Conservation (phyloP, 2,797 vertebrate genomes). For the Xiphorhynchus erythropygius region DNA sequence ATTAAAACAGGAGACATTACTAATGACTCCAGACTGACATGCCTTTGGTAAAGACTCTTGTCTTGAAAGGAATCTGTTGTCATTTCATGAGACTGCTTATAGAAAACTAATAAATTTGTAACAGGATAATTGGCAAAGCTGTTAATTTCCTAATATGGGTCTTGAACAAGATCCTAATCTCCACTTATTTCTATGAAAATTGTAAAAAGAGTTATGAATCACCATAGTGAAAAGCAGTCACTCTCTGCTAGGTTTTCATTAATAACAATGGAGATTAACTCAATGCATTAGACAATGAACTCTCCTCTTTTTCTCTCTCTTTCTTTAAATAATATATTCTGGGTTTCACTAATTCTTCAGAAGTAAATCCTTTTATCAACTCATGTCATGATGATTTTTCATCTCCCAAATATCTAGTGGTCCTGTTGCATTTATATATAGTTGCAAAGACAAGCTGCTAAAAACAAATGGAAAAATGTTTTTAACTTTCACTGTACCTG, state of each 20-base stretch:
- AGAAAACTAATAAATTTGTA: not conserved
- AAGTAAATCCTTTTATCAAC: not conserved
- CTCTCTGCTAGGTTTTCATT: constrained; percentile 11
- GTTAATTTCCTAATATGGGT: constrained; percentile 8
- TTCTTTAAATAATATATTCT: not conserved
- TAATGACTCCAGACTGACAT: not conserved
- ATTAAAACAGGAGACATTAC: not conserved
- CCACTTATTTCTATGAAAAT: constrained; percentile 14
- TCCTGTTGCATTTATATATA: not conserved
- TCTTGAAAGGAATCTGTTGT: not conserved
- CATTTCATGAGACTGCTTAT: not conserved
- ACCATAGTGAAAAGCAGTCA: constrained; percentile 22
- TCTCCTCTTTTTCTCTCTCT: not conserved
- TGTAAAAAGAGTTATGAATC: constrained; percentile 38
- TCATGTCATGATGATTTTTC: not conserved
- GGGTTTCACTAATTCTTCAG: not conserved
- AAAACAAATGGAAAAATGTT: not conserved
- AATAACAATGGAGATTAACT: constrained; percentile 3
- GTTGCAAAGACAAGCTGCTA: not conserved
- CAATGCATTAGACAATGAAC: not conserved
- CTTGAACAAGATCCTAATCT: not conserved
- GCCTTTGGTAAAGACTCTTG: not conserved
- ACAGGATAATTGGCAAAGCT: not conserved
- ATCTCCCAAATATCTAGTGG: not conserved
- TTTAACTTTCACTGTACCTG: not conserved